Evolutionary conservation across 2,888 invertebrate species (phyloP), one percentile per base, ranked within the genome.

Genomic region (Pollenia amentaria): DNA sequence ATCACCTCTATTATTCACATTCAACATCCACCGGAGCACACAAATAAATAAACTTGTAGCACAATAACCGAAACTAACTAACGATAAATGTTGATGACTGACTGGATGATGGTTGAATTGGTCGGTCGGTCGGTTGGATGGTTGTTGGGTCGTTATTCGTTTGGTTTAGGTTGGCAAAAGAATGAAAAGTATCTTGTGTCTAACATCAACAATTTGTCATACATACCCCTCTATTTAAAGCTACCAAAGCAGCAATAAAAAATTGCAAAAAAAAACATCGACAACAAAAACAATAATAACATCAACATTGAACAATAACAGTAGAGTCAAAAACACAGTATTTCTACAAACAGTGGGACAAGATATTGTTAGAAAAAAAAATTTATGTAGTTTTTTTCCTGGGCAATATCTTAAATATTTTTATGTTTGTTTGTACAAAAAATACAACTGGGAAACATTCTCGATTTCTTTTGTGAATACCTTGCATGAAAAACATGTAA

Each of bases 141-240:
- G 18, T 48, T 62, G 64, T 44, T 75, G 57, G 67, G 48, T 69
- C 51, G 75, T 64, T 21, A 55, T 70, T 55, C 64, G 42, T 80
- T 72, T 73, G 72, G 60, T 75, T 80, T 62, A 51, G 64, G 64
- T 65, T 80, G 69, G 62, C 60, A 62, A 67, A 81, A 84, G 79
- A 60, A 83, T 87, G 77, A 77, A 84, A 67, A 87, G 73, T 87
- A 84, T 87, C 84, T 87, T 84, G 87, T 87, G 84, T 87, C 87
- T 87, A 87, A 87, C 84, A 87, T 87, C 87, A 87, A 84, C 87
- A 87, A 87, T 87, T 87, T 87, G 87, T 87, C 87, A 87, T 87
- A 77, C 84, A 87, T 77, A 79, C 80, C 77, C 70, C 70, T 51
- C 48, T 73, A 81, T 69, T 81, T 81, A 70, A 84, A 60, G 75